These are phyloP conservation scores for Macrocentrus cingulum DNA, from an alignment of 1,140 invertebrate species.

Conservation along the genomic window DNA sequence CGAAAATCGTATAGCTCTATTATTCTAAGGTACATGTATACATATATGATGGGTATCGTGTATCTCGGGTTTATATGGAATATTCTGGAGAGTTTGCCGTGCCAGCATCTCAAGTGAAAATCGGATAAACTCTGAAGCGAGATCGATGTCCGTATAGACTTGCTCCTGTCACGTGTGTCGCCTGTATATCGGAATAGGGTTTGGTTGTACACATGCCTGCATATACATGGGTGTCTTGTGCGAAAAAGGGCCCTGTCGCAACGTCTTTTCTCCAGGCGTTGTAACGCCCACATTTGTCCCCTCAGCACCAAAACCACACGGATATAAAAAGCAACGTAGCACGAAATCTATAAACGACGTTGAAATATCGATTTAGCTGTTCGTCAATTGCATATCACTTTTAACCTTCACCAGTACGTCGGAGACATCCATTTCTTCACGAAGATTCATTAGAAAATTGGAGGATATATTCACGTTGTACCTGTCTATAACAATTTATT, in stretches of 20 bases:
- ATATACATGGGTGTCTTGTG: no score
- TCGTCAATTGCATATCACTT: no score
- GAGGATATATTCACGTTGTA: no score
- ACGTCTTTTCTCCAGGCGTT: constrained; percentile 10
- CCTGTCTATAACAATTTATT: no score
- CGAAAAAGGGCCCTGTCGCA: neutral
- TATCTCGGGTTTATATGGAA: no score
- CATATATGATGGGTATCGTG: no score
- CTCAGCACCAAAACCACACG: neutral
- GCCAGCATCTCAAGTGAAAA: constrained; percentile 23
- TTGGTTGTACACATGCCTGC: no score
- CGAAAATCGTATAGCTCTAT: constrained; percentile 12
- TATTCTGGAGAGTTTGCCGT: neutral
- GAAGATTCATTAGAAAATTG: no score
- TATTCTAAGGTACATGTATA: no score
- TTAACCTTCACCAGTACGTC: no score
- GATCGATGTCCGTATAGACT: constrained; percentile 8
- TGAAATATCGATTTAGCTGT: constrained; percentile 1
- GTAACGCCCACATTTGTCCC: neutral
- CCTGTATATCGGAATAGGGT: neutral
- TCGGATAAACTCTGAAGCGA: constrained; percentile 9
- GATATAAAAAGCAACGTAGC: constrained; percentile 10
- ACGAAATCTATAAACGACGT: constrained; percentile 3
- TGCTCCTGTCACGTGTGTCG: neutral
- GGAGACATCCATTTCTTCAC: no score